Conservation (phyloP, 1,140 invertebrate genomes). For the Ceratina australensis region DNA sequence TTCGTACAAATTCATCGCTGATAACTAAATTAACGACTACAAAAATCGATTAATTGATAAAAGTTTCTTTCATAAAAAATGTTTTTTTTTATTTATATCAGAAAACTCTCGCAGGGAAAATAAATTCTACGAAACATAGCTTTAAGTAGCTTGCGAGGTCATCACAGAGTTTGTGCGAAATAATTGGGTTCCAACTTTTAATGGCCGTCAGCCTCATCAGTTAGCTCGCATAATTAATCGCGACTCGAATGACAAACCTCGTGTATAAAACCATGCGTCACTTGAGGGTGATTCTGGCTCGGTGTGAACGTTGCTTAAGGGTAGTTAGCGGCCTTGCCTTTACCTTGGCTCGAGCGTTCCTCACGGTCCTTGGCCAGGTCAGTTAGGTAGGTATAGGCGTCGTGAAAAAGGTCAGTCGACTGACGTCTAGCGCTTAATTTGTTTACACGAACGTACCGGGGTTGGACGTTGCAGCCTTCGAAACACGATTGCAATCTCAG, state of each 20-base stretch:
- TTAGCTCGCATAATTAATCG: constrained; percentile 11
- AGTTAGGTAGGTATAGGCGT: constrained; percentile 43
- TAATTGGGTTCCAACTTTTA: constrained; percentile 4
- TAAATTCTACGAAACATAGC: neutral
- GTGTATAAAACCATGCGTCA: neutral
- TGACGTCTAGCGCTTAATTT: constrained; percentile 44
- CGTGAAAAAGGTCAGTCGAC: constrained; percentile 41
- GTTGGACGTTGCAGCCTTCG: neutral
- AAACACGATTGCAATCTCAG: neutral
- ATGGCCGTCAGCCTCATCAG: neutral
- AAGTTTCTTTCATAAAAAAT: no score
- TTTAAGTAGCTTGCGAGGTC: neutral
- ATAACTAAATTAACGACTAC: no score
- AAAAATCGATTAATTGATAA: no score
- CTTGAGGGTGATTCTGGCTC: no score
- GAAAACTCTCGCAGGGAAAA: neutral
- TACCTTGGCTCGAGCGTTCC: constrained; percentile 56
- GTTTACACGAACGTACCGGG: constrained; percentile 33
- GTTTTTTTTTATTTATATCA: no score
- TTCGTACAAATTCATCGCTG: no score
- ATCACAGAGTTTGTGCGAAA: neutral
- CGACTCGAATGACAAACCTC: neutral
- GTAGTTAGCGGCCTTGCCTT: constrained; percentile 50
- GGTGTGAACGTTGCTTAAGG: constrained; percentile 31
- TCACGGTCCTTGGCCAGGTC: constrained; percentile 57